Base-by-base conservation (phyloP, 2,797 vertebrate species). In the Muraenolepis orangiensis region DNA sequence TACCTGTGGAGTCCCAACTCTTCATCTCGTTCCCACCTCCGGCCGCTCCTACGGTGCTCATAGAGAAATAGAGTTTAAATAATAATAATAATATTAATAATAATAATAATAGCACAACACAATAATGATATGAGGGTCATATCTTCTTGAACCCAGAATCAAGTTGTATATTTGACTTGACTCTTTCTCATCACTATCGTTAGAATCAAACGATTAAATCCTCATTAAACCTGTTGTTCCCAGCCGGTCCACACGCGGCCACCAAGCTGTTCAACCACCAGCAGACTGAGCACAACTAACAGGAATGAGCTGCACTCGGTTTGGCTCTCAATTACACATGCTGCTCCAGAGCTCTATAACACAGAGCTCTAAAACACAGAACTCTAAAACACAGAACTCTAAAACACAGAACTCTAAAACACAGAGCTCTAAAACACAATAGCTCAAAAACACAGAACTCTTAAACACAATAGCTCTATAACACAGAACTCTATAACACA, bases 301-400 rank as follows among this genome's bases (percentile, higher is more conserved):
- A 73, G 46, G 18, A 83, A 79, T 85, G 69, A 81, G 32, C 71
- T 28, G 64, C 26, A 46, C 82, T 69, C 82, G 75, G 81, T 84
- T 86, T 87, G 70, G 57, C 84, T 76, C 81, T 86, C 81, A 86
- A 76, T 87, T 83, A 80, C 79, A 76, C 76, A 28, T 85, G 82
- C 82, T 81, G 81, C 72, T 78, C 68, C 77, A 76, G 76, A 81
- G 42, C 74, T 76, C 38, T n/a, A n/a, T n/a, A n/a, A n/a, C n/a
- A n/a, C n/a, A n/a, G n/a, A n/a, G n/a, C n/a, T n/a, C n/a, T n/a
- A n/a, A n/a, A n/a, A n/a, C n/a, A n/a, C n/a, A n/a, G n/a, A n/a
- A n/a, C n/a, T n/a, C n/a, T n/a, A n/a, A n/a, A n/a, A n/a, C n/a
- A n/a, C n/a, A n/a, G n/a, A n/a, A n/a, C n/a, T n/a, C n/a, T n/a